Conservation (phyloP, 1,140 invertebrate genomes). For the Panagrolaimus sp. region DNA sequence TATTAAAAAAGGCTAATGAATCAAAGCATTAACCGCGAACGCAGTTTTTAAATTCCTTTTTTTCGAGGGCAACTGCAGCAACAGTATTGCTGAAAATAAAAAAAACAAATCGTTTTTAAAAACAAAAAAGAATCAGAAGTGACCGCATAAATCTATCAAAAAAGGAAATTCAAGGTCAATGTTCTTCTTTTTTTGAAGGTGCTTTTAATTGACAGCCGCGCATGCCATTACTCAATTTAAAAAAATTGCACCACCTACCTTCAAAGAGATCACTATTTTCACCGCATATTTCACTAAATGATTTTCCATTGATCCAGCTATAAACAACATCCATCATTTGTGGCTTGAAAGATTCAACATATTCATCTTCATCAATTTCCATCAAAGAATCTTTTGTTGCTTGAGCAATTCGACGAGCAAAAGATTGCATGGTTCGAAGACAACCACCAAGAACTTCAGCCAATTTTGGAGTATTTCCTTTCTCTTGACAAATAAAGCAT, state of each 20-base stretch:
- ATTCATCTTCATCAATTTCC: constrained; percentile 79
- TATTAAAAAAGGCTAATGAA: too few relatives aligned
- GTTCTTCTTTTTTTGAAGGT: too few relatives aligned
- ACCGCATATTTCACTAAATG: constrained; percentile 85
- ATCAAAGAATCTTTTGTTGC: constrained; percentile 81
- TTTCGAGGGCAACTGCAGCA: background rate
- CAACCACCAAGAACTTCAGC: constrained; percentile 75
- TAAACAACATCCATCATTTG: constrained; percentile 95
- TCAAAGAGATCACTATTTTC: constrained; percentile 98
- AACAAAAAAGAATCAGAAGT: too few relatives aligned
- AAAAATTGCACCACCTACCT: constrained; percentile 65
- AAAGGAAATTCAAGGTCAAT: too few relatives aligned
- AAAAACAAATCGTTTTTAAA: too few relatives aligned
- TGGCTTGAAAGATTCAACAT: constrained; percentile 86
- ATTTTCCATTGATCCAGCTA: constrained; percentile 86
- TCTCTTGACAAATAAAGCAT: constrained; percentile 96
- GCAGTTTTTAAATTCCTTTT: too few relatives aligned
- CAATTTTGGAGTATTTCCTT: constrained; percentile 76
- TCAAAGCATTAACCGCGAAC: too few relatives aligned
- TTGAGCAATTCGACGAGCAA: constrained; percentile 81
- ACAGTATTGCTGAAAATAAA: background rate
- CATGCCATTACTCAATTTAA: too few relatives aligned
- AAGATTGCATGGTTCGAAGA: constrained; percentile 66
- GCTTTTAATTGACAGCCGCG: too few relatives aligned
- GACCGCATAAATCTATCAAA: too few relatives aligned